Percentiles rank a stretch among this genome's conserved stretches.
Conservation (phyloP, 2,113 vertebrate species). For the Anguilla rostrata region DNA sequence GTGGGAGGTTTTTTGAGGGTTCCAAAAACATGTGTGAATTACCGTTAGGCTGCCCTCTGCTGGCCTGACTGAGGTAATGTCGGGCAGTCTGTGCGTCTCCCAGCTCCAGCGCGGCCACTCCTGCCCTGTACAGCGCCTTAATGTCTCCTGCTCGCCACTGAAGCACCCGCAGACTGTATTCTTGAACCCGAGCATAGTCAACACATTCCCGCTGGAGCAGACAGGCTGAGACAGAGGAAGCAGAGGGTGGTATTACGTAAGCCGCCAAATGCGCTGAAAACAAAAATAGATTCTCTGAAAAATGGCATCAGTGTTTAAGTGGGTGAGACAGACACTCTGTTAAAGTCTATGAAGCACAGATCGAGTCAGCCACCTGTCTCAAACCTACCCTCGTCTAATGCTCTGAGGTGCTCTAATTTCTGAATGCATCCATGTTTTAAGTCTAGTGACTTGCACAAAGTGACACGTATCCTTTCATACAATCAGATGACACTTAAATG, state of each 20-base stretch:
- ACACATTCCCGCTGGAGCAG: slow-evolving; percentile 80
- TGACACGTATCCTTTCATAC: background rate
- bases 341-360: background rate
- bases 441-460: background rate
- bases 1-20: background rate
- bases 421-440: background rate
- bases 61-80: slow-evolving; percentile 73
- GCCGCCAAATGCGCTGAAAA: background rate
- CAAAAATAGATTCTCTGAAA: background rate
- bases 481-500: background rate
- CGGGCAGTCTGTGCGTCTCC: slow-evolving; percentile 78
- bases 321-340: background rate
- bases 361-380: background rate
- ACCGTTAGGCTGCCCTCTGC: slow-evolving; percentile 80
- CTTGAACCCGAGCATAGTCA: slow-evolving; percentile 79
- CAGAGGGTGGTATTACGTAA: background rate
- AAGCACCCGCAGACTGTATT: slow-evolving; percentile 83
- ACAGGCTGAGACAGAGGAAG: slow-evolving; percentile 69
- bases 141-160: slow-evolving; percentile 72
- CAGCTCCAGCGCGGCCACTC: slow-evolving; percentile 82
- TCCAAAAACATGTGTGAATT: slow-evolving; percentile 8
- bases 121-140: slow-evolving; percentile 86
- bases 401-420: background rate
- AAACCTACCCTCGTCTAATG: background rate
- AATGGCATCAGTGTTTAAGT: background rate